Conservation (phyloP, 2,888 invertebrate genomes). For the Metopia argyrocephala region DNA sequence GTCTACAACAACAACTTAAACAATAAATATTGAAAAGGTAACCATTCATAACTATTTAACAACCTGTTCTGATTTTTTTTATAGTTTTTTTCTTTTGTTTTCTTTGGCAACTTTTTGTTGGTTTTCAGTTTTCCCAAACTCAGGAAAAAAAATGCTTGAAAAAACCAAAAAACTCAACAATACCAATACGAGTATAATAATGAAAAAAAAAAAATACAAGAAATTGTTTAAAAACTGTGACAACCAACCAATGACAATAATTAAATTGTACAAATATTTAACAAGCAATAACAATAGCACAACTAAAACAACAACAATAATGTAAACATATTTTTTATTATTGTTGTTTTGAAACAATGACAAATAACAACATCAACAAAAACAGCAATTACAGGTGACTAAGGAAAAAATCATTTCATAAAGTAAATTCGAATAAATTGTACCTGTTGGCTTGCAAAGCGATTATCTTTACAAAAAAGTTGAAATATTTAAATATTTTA, state of each 20-base stretch:
- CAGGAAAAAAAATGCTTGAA: constrained; percentile 13
- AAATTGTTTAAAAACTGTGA: constrained; percentile 20
- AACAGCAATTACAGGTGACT: constrained; percentile 57
- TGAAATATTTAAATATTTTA: no score
- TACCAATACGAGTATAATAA: constrained; percentile 12
- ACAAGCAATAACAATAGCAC: constrained; percentile 57
- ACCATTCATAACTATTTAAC: constrained; percentile 42
- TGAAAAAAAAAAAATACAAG: constrained; percentile 10
- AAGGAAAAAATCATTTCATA: constrained; percentile 52
- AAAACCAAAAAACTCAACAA: constrained; percentile 3
- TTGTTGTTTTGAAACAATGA: not conserved
- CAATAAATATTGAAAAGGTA: not conserved
- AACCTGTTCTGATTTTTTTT: not conserved
- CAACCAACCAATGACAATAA: constrained; percentile 65
- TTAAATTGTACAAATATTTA: constrained; percentile 68
- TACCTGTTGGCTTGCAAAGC: constrained; percentile 33
- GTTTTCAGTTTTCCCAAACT: constrained; percentile 28
- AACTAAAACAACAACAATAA: constrained; percentile 32
- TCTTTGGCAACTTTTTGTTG: no score
- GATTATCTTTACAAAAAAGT: not conserved
- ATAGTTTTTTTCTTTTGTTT: not conserved
- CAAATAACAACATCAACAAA: constrained; percentile 12
- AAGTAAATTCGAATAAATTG: constrained; percentile 33
- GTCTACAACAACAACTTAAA: constrained; percentile 4
- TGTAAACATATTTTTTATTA: not conserved